Base-by-base conservation (phyloP, 2,888 invertebrate genomes). In the Mesorhabditis sp. region DNA sequence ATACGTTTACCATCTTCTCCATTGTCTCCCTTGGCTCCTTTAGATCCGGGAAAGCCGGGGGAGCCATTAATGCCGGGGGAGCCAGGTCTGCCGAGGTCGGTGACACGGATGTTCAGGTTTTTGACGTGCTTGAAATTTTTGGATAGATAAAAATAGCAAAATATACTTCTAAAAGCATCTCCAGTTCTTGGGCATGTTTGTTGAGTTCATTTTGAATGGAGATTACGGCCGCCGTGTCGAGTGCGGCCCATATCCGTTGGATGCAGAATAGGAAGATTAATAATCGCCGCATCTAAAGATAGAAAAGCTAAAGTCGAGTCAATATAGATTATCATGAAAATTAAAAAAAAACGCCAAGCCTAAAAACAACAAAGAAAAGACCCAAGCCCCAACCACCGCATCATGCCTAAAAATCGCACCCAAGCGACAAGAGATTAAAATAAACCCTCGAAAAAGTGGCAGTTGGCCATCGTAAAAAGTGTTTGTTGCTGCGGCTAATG, bases 171-270 rank as follows among this genome's bases (percentile, higher is more conserved):
- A 80, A 72, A 45, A 80, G 73, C 80, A 80, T 80, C 69, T 80
- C 80, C 65, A 80, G 70, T 62, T 80, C 80, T 7, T 78, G 76
- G 7, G 72, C 67, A 65, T 80, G 80, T 62, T 80, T 80, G 72
- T 78, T 80, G 44, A 80, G 74, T 71, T 80, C 80, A 68, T 77
- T 80, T 69, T 80, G 77, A 69, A 80, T 80, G n/a, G 78, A 72
- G 66, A 80, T 80, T 43, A 80, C 78, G 4, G 80, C 80, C 4
- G 80, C 80, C 3, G 80, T 80, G 66, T 80, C 80, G 41, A 80
- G 67, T 7, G 80, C 80, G 44, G 72, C 71, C 68, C 67, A 42
- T 69, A 45, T 7, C 15, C n/a, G n/a, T 7, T 7, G 63, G n/a
- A n/a, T 6, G 63, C 13, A 62, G 41, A n/a, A 3, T 41, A 7